Conservation (phyloP, 1,140 invertebrate genomes). For the Meloidogyne floridensis region DNA sequence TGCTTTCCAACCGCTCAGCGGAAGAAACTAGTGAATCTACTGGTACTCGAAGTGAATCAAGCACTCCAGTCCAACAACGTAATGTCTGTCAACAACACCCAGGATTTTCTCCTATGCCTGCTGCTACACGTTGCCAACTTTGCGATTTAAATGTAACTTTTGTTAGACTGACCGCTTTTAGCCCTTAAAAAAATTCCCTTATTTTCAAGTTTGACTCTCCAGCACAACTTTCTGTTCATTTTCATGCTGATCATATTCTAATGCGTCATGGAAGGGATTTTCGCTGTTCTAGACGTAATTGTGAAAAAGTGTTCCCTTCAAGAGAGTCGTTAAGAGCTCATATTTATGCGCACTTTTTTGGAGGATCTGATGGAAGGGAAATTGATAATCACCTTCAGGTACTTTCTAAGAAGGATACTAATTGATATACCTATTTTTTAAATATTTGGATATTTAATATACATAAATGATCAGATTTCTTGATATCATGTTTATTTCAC, state of each 20-base stretch:
- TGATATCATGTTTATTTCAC: too few species aligned
- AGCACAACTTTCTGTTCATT: conserved; percentile 46
- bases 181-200: neutral
- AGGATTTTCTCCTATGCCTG: conserved; percentile 36
- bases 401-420: too few species aligned
- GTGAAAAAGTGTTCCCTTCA: conserved; percentile 52
- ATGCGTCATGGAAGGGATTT: conserved; percentile 54
- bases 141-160: conserved; percentile 39
- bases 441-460: too few species aligned
- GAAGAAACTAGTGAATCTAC: conserved; percentile 52
- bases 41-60: conserved; percentile 47
- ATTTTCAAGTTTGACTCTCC: conserved; percentile 36
- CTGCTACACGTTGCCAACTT: conserved; percentile 38
- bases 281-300: conserved; percentile 44
- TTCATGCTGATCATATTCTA: conserved; percentile 47
- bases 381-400: conserved; percentile 21
- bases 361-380: conserved; percentile 25
- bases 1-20: conserved; percentile 41
- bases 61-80: conserved; percentile 42
- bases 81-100: conserved; percentile 17
- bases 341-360: conserved; percentile 46
- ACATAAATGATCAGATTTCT: too few species aligned
- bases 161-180: too few species aligned
- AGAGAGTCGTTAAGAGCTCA: conserved; percentile 41
- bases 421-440: too few species aligned